phyloP scores from a whole-genome alignment of 2,113 vertebrate genomes.

The Micronycteris hirsuta region DNA sequence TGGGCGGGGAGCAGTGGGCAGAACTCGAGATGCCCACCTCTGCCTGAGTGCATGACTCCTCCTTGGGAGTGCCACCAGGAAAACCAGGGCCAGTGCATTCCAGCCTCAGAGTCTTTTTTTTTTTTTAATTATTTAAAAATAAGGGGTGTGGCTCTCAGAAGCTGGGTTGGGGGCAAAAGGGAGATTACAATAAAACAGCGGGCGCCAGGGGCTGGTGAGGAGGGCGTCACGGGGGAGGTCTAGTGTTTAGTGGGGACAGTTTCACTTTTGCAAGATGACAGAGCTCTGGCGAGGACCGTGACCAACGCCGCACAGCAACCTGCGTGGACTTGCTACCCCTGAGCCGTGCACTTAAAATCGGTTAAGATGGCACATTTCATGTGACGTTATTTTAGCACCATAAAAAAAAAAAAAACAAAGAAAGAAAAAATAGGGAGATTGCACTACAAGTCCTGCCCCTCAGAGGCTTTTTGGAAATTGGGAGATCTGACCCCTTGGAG shows the following conservation, averaged over 20 bases:
- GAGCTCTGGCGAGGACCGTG: not conserved
- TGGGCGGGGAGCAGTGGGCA: accelerated
- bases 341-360: not conserved
- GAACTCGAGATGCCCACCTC: not conserved
- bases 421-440: not conserved
- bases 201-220: not conserved
- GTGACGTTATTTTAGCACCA: not conserved
- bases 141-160: not conserved
- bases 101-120: no score
- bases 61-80: accelerated
- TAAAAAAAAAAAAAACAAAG: no score
- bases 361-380: not conserved
- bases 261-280: not conserved
- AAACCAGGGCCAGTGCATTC: not conserved
- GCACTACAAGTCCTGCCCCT: not conserved
- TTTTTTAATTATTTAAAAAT: not conserved
- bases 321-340: accelerated
- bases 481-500: not conserved
- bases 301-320: accelerated
- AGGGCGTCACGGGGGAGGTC: no score
- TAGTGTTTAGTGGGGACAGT: not conserved
- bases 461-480: not conserved
- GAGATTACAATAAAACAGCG: not conserved
- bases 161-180: not conserved
- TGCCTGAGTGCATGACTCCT: accelerated